Evolutionary conservation across 1,140 invertebrate genomes (phyloP), one percentile per base, ranked within the genome.

Genomic region (Aphaenogaster floridana): DNA sequence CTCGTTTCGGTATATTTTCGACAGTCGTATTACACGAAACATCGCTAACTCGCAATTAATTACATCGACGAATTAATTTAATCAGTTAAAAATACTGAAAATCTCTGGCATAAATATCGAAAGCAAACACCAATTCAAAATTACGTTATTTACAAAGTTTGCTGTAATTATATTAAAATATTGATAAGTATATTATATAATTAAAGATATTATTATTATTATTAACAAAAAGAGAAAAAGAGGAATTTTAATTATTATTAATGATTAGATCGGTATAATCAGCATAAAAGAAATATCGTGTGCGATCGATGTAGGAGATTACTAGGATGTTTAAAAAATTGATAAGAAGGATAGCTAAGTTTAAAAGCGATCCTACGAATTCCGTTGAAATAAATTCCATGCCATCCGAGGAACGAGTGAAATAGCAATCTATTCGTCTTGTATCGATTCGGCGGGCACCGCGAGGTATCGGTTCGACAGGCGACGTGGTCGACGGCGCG

Each of bases 401-500:
- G 13, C 13, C 8, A 48, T 52, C 77, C 6, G 28, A 34, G 21
- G 34, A 61, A 59, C 28, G 42, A 45, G 42, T 8, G 28, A 74
- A 74, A 76, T 39, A 61, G 54, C 69, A 63, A 84, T 74, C 80
- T 84, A 63, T 61, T 76, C 42, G 21, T 50, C 52, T 48, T 74
- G 69, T 84, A 84, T 84, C 80, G 80, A 84, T 84, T 76, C 28
- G 69, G 7, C 21, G 39, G 15, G 21, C 13, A 45, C 6, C 15
- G 21, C 39, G 64, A 81, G 64, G 63, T 83, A 83, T 84, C 54
- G 69, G 69, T 39, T 61, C 42, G 80, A 50, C 68, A 50, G 80
- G 48, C 76, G 45, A 79, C 15, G 74, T 66, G 72, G 83, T 77
- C 63, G 83, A 78, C 48, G 48, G 28, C 36, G 48, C 83, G 83